Evolutionary conservation across 2,113 vertebrate genomes (phyloP), one percentile per base, ranked within the genome.

Genomic region (Tylochromis polylepis): DNA sequence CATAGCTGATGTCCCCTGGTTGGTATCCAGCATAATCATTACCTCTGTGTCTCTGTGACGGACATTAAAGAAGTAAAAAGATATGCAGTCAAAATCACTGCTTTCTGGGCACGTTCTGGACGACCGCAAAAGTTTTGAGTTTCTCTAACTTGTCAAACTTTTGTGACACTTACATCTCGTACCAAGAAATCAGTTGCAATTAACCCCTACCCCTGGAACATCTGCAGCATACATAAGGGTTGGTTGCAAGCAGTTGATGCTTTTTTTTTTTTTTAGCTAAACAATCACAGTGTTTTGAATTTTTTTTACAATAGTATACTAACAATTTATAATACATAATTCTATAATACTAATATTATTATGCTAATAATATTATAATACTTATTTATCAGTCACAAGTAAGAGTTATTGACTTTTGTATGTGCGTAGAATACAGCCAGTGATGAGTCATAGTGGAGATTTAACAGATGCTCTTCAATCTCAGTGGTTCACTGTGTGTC

Each of bases 1-100:
- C 4, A 55, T 27, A 36, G 51, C 31, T 11, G 9, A 12, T 57
- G 24, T 84, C 2, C 34, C 62, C n/a, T 87, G 89, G 87, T 43
- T 8, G 38, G 11, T 46, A 12, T 82, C 89, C 92, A 89, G 67
- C 24, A 2, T 79, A 51, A 87, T 91, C 41, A 91, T 78, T 87
- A 89, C 84, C 67, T 58, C 22, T 27, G 56, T 58, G 22, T 27
- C 56, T 82, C 29, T 55, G 59, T 89, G 88, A 91, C 11, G 79
- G 92, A 90, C 83, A 77, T 51, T 29, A 43, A 79, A 29, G 83
- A 53, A 56, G 65, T 62, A 8, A 34, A 41, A 86, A 83, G 31
- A 58, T 59, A 84, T 34, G 2, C 65, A 43, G 57, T 43, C 43
- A 43, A 57, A 88, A 89, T 67, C 29, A 34, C 58, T 81, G 43